A percentile compares a stretch with the other conserved stretches of the same genome.
These are phyloP conservation scores for Spilogale gracilis DNA, from an alignment of 2,113 vertebrate genomes.

Conservation along the genomic window DNA sequence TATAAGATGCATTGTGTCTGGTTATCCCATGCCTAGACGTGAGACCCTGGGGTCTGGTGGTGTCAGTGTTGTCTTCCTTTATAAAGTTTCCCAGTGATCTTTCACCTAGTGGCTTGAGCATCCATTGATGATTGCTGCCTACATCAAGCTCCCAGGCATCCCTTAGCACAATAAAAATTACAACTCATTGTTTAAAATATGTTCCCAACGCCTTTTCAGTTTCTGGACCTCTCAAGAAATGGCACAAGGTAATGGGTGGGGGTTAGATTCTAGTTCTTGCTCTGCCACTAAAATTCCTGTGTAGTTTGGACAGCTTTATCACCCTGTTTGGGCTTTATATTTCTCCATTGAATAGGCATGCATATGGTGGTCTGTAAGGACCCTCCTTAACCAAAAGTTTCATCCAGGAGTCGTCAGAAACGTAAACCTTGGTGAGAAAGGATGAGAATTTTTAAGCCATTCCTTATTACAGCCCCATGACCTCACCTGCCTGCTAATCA, in stretches of 20 bases:
- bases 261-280: not conserved
- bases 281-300: not conserved
- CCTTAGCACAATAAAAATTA: not conserved
- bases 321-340: not conserved
- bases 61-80: not conserved
- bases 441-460: not conserved
- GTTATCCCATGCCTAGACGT: not conserved
- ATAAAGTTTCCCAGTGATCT: not conserved
- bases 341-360: not conserved
- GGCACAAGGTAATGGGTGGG: not conserved
- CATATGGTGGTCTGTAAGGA: not conserved
- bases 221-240: not conserved
- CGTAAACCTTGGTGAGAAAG: not conserved
- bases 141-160: not conserved
- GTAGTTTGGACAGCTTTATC: not conserved
- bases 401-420: not conserved
- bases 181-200: not conserved
- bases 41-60: not conserved
- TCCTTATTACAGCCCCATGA: not conserved
- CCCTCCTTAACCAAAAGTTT: not conserved
- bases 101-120: not conserved
- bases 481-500: not conserved
- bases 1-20: not conserved
- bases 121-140: not conserved
- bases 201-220: slow-evolving; percentile 5